Evolutionary conservation across 2,113 vertebrate genomes (phyloP), one percentile per base, ranked within the genome.

Genomic region (Ia io): DNA sequence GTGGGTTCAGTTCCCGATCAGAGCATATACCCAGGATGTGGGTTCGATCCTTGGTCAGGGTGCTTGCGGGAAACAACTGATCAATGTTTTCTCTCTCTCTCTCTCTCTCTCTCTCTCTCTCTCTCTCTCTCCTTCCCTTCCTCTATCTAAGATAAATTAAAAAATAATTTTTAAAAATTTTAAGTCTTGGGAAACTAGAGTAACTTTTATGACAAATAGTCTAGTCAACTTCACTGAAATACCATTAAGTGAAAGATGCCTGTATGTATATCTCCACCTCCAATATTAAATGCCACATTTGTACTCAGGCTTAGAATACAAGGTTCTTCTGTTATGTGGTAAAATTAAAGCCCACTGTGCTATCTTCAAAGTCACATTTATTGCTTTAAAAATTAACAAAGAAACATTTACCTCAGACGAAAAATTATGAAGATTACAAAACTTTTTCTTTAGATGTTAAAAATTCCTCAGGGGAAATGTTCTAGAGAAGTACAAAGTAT

Each of bases 301-400:
- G 90, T 88, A 49, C 16, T 59, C 37, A 49, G 56, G 53, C 71
- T 74, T 23, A 5, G 37, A 51, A 92, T 37, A 95, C 51, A 90
- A 76, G 84, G 35, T 37, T 53, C 49, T 93, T 95, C 78, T 92
- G 80, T 92, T 92, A 9, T 51, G 23, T 63, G 71, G n/a, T 51
- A 73, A 95, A 88, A 85, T 35, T 47, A 88, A 97, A 95, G 56
- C 61, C 63, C 20, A 35, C 35, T 67, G 32, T 93, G 30, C 16
- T 86, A 70, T 22, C 84, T 94, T 97, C 80, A 90, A 91, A 90
- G 71, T 82, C 76, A 71, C 77, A 92, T 28, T 95, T 47, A 35
- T 37, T 82, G 84, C 80, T 95, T 97, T 84, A 73, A 96, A 96
- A 95, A 70, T 88, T 37, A 93, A 83, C 61, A 94, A 89, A 97